Evolutionary conservation across 2,797 vertebrate genomes (phyloP).

Genomic region (Danio tinwini): DNA sequence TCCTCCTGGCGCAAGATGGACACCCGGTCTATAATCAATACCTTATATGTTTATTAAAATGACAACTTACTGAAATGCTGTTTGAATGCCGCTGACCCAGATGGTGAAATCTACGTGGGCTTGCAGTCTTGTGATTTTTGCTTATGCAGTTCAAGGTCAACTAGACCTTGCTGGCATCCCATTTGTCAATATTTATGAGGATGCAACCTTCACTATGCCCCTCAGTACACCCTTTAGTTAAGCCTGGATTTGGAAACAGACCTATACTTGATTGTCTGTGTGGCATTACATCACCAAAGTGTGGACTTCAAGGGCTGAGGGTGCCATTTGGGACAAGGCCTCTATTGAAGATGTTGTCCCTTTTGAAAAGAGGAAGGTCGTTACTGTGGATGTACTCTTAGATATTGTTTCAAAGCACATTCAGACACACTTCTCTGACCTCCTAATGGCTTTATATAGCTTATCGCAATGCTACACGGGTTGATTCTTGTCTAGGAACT

Average conservation of each 20-base stretch:
- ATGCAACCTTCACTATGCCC: not conserved
- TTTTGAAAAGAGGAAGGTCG: not conserved
- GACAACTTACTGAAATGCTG: not conserved
- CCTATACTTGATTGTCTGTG: not conserved
- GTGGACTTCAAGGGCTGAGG: not conserved
- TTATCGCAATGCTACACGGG: constrained; percentile 41
- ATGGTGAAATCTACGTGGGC: not conserved
- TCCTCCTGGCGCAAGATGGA: not conserved
- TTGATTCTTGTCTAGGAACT: constrained; percentile 45
- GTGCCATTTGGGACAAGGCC: not conserved
- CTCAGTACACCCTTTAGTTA: not conserved
- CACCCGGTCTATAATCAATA: not conserved
- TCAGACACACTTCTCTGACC: constrained; percentile 36
- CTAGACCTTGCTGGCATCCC: not conserved
- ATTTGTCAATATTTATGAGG: constrained; percentile 2
- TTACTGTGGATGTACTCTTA: not conserved
- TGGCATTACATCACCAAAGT: not conserved
- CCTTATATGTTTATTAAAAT: not conserved
- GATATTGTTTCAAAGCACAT: constrained; percentile 24
- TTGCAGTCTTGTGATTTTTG: constrained; percentile 7
- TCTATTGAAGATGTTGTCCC: constrained; percentile 5
- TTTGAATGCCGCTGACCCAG: constrained; percentile 1
- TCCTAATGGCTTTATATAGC: constrained; percentile 42
- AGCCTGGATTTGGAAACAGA: not conserved
- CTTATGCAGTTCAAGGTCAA: not conserved